Conservation (phyloP, 2,113 vertebrate genomes). For the Microtus pennsylvanicus region DNA sequence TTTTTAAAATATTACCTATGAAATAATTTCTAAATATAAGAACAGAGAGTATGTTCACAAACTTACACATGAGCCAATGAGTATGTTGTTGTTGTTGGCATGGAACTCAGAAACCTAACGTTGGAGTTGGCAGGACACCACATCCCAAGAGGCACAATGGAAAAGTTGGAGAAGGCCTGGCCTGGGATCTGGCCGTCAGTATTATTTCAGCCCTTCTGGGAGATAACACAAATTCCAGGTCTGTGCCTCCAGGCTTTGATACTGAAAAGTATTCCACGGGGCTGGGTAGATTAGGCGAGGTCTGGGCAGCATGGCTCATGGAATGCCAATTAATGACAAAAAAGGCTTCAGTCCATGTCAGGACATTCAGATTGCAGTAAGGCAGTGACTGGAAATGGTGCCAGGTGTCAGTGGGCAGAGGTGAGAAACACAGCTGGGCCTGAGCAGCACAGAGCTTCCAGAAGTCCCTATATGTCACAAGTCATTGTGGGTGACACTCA, state of each 20-base stretch:
- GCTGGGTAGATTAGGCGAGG: background rate
- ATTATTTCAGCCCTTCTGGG: background rate
- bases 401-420: background rate
- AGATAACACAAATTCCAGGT: background rate
- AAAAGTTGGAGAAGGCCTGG: background rate
- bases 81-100: background rate
- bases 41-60: background rate
- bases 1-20: conserved; percentile 41
- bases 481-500: background rate
- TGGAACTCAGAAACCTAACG: background rate
- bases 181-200: background rate
- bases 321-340: background rate
- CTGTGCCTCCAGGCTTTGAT: background rate
- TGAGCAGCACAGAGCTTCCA: background rate
- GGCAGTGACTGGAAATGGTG: background rate
- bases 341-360: background rate
- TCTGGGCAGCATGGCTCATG: background rate
- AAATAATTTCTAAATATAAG: conserved; percentile 11
- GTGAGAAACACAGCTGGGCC: background rate
- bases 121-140: background rate
- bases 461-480: rapidly evolving
- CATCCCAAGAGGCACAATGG: background rate
- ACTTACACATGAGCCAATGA: background rate
- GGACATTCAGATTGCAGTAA: background rate
- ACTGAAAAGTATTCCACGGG: background rate